phyloP scores from a whole-genome alignment of 2,888 invertebrate genomes.

The Athripsodes cinereus region DNA sequence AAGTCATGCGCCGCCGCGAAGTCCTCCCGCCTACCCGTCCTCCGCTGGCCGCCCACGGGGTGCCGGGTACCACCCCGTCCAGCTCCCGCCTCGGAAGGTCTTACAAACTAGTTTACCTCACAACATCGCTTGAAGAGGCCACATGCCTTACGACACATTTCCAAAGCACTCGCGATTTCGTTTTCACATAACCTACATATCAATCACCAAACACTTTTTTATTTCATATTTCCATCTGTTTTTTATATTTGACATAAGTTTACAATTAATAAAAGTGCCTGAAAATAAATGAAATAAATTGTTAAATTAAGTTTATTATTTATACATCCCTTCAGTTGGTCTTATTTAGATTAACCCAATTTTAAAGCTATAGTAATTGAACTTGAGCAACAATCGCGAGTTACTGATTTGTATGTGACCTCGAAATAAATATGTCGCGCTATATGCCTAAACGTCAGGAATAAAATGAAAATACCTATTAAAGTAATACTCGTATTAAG shows the following conservation, averaged over 20 bases:
- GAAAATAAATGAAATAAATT: not conserved
- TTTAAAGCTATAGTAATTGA: slow-evolving; percentile 1
- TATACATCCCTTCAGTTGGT: not conserved
- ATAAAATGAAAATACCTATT: not conserved
- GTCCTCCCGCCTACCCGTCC: slow-evolving; percentile 29
- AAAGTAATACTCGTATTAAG: not conserved
- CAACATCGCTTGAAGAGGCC: slow-evolving; percentile 1
- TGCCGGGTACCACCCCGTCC: slow-evolving; percentile 32
- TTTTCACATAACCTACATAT: not conserved
- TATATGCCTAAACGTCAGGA: slow-evolving; percentile 24
- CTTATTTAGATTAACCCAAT: not conserved
- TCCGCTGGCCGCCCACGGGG: slow-evolving; percentile 29
- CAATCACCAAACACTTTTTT: not conserved
- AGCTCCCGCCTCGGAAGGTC: slow-evolving; percentile 28
- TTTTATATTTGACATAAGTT: not conserved
- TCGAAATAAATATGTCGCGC: slow-evolving; percentile 47
- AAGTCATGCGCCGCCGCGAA: slow-evolving; percentile 7
- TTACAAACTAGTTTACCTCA: slow-evolving; percentile 7
- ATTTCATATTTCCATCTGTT: not conserved
- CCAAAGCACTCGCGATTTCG: not conserved
- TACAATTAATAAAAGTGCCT: not conserved
- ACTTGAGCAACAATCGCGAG: slow-evolving; percentile 36
- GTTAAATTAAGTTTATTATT: not conserved
- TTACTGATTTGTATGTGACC: slow-evolving; percentile 45
- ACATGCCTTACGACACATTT: not conserved